Percentiles rank a stretch among this genome's conserved stretches.
These are phyloP conservation scores for Oncorhynchus clarkii DNA, from an alignment of 2,113 vertebrate genomes.

Conservation along the genomic window DNA sequence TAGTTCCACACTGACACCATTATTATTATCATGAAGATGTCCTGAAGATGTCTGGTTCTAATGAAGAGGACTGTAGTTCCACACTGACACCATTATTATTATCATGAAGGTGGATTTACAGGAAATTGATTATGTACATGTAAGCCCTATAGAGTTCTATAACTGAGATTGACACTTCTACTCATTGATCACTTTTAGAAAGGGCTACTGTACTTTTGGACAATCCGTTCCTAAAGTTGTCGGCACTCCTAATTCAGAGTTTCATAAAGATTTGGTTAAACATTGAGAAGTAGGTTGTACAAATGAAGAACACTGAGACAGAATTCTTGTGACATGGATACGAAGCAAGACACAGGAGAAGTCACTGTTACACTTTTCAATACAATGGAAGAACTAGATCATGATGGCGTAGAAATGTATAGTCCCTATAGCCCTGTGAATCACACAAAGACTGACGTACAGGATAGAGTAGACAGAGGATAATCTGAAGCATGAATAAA, in stretches of 20 bases:
- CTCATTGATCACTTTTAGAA: too few species aligned
- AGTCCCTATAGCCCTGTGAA: not conserved
- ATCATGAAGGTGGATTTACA: too few species aligned
- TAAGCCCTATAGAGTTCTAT: too few species aligned
- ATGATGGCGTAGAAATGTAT: not conserved
- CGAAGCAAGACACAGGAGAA: not conserved
- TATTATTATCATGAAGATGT: too few species aligned
- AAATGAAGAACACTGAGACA: not conserved
- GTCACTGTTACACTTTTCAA: not conserved
- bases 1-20: too few species aligned
- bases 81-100: too few species aligned
- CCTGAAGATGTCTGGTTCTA: not conserved
- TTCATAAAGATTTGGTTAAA: too few species aligned
- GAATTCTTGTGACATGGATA: not conserved
- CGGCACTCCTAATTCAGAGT: too few species aligned
- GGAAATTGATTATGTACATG: too few species aligned
- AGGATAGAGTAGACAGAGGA: not conserved
- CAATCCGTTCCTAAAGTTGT: too few species aligned
- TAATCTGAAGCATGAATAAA: not conserved
- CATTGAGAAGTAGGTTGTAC: not conserved
- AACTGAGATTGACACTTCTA: too few species aligned
- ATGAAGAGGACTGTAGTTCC: not conserved
- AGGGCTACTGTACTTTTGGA: too few species aligned
- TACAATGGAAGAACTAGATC: constrained; percentile 10
- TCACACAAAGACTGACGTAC: constrained; percentile 5